These are phyloP conservation scores for Andricus grossulariae DNA, from an alignment of 1,140 invertebrate genomes.

Conservation along the genomic window DNA sequence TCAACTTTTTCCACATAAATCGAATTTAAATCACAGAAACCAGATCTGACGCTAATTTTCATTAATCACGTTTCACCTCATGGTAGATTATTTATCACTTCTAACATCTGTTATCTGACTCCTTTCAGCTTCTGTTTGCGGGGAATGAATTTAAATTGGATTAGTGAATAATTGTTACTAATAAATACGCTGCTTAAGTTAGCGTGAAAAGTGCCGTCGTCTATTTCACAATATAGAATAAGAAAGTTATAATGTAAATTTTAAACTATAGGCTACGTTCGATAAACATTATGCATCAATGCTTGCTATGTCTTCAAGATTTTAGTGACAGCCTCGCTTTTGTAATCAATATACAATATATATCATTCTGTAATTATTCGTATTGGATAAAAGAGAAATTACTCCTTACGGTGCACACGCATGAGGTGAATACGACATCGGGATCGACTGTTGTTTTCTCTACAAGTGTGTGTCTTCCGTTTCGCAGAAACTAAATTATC, in stretches of 20 bases:
- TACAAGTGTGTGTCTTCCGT: not conserved
- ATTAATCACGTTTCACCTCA: no score
- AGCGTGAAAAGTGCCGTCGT: not conserved
- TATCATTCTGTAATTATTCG: constrained; percentile 7
- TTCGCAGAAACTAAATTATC: not conserved
- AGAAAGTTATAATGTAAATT: constrained; percentile 8
- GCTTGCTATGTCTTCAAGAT: not conserved
- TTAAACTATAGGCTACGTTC: not conserved
- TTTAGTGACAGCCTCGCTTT: constrained; percentile 7
- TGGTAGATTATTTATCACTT: no score
- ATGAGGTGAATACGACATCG: constrained; percentile 29
- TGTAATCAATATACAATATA: not conserved
- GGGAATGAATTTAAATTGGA: no score
- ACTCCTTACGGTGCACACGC: constrained; percentile 34
- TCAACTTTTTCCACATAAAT: no score
- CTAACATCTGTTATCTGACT: no score
- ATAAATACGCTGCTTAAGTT: no score
- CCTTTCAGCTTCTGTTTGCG: no score
- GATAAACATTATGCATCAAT: not conserved
- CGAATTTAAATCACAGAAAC: no score
- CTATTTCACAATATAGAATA: not conserved
- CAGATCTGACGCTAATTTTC: no score
- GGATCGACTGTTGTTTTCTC: not conserved
- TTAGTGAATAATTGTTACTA: no score
- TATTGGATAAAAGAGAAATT: constrained; percentile 40